Base-by-base conservation (phyloP, 2,797 vertebrate genomes). In the Echeneis naucrates region DNA sequence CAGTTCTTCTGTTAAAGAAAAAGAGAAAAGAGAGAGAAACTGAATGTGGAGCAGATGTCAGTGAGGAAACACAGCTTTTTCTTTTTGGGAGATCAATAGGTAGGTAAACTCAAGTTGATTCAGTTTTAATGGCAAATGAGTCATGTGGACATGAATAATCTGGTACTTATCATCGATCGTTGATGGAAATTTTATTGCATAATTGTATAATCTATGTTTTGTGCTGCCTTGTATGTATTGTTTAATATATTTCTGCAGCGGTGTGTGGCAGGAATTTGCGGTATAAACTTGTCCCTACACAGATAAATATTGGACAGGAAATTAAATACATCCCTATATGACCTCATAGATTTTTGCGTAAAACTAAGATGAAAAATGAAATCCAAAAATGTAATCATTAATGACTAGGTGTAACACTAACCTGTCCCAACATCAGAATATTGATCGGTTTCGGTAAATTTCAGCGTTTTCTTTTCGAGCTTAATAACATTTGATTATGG, bases 21-120 rank as follows among this genome's bases (percentile, higher is more conserved):
- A 56, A n/a, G n/a, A n/a, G n/a, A 66, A 84, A 16, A 9, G 38
- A 72, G 64, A 59, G 51, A 73, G 40, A 74, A 32, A 45, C 53
- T 53, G 42, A 76, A 76, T 58, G 68, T 52, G 52, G 24, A 69
- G 45, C 35, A 70, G 61, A 64, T 81, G 68, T 61, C 37, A 52
- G 35, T 59, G 51, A n/a, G 56, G 56, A 62, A 42, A 57, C 5
- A 61, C 26, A 24, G 0, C 1, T 11, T 47, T 56, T 14, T 62
- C 8, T 54, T 9, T 68, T 48, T 13, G 5, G 17, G 3, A 14
- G 12, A 57, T 59, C 30, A 27, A 62, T 65, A 54, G 26, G 50
- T 44, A 9, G 3, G 56, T 8, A 4, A 67, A 52, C 5, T 14
- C 4, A 52, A 13, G n/a, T 48, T 65, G 38, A 26, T 48, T 8